phyloP scores from a whole-genome alignment of 2,797 vertebrate genomes.

The Pangasius macronema region DNA sequence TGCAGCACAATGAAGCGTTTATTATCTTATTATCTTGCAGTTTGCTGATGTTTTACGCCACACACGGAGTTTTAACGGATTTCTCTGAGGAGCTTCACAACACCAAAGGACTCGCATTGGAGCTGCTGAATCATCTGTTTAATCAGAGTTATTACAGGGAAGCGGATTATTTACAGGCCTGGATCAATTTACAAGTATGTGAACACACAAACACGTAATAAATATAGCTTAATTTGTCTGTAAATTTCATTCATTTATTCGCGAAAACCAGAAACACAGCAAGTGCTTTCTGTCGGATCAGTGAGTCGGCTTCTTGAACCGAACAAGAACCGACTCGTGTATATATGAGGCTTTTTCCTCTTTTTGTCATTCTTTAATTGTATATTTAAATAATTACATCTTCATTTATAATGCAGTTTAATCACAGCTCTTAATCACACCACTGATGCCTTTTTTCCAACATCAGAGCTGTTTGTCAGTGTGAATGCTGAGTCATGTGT shows the following conservation, averaged over 20 bases:
- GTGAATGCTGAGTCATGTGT: not conserved
- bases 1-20: not conserved
- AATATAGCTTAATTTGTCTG: too few species aligned
- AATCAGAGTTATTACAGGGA: not conserved
- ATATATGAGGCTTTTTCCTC: not conserved
- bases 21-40: not conserved
- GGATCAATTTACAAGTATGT: conserved; percentile 35
- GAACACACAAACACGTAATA: not conserved
- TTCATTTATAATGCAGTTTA: not conserved
- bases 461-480: not conserved
- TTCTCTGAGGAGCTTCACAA: not conserved
- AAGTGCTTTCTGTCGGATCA: too few species aligned
- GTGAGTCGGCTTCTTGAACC: not conserved
- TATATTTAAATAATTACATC: not conserved
- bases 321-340: not conserved
- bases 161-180: not conserved
- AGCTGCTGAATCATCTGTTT: not conserved
- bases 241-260: too few species aligned
- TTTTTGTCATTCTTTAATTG: not conserved
- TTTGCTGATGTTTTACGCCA: conserved; percentile 7
- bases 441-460: not conserved
- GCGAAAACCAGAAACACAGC: too few species aligned
- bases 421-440: not conserved
- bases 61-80: not conserved
- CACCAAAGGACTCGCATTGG: not conserved